Evolutionary conservation across 2,797 vertebrate genomes (phyloP).

Genomic region (Neomorphus geoffroyi): DNA sequence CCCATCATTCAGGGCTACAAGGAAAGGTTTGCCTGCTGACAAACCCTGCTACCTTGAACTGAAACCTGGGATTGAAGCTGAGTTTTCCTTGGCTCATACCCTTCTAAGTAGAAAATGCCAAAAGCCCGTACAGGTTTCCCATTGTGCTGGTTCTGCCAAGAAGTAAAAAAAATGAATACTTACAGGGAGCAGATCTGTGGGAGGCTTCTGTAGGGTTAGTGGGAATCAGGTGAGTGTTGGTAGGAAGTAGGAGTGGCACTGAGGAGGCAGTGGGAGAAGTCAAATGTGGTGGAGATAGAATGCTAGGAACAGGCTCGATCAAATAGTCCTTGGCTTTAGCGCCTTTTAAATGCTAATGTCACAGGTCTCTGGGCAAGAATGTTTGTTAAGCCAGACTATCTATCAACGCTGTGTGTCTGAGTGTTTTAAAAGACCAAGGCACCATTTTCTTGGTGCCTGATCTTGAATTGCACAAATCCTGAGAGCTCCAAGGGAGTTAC

Average conservation of each 20-base stretch:
- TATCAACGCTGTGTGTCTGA: neutral
- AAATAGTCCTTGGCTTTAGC: neutral
- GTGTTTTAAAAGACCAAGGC: neutral
- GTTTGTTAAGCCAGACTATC: neutral
- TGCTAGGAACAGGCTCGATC: neutral
- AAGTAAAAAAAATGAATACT: neutral
- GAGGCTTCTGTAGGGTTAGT: neutral
- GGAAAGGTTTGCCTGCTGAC: neutral
- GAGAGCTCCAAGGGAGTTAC: neutral
- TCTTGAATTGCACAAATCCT: neutral
- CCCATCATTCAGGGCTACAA: neutral
- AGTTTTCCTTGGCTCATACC: neutral
- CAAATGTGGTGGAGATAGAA: rapidly evolving
- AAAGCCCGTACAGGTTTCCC: neutral
- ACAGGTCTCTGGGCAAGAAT: neutral
- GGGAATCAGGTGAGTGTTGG: neutral
- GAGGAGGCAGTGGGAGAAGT: neutral
- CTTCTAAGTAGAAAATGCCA: neutral
- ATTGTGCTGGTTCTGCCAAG: neutral
- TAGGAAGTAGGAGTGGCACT: neutral
- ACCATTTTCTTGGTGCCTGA: neutral
- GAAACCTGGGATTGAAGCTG: neutral
- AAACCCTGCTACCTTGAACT: neutral
- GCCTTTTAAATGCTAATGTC: neutral
- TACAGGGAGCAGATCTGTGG: rapidly evolving